Percentiles rank a stretch among this genome's conserved stretches.
phyloP scores from a whole-genome alignment of 2,888 invertebrate genomes.

The Coelopa pilipes region DNA sequence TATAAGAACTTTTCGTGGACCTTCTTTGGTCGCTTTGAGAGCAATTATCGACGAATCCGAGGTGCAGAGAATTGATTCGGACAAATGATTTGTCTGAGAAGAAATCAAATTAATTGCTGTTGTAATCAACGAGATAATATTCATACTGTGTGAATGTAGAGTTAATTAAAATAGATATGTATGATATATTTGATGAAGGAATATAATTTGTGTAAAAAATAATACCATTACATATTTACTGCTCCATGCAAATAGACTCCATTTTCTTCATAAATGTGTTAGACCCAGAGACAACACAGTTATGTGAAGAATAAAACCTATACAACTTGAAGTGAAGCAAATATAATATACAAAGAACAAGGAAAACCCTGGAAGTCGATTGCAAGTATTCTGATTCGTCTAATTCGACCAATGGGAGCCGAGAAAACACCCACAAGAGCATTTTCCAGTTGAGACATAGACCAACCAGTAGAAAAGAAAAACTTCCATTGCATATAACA shows the following conservation, averaged over 20 bases:
- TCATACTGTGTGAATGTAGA: no score
- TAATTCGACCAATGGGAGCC: slow-evolving; percentile 57
- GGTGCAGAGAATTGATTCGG: slow-evolving; percentile 70
- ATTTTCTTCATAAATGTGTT: slow-evolving; percentile 11
- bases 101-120: slow-evolving; percentile 27
- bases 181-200: no score
- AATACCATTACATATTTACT: slow-evolving; percentile 2
- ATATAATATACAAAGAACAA: slow-evolving; percentile 44
- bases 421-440: slow-evolving; percentile 53
- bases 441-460: slow-evolving; percentile 49
- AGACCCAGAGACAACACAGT: background rate
- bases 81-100: slow-evolving; percentile 70
- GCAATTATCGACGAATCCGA: slow-evolving; percentile 76
- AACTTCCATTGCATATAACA: slow-evolving; percentile 27
- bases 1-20: slow-evolving; percentile 72
- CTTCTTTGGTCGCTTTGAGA: slow-evolving; percentile 78
- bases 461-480: slow-evolving; percentile 33
- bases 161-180: no score
- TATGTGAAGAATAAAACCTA: slow-evolving; percentile 10
- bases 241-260: slow-evolving; percentile 24
- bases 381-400: slow-evolving; percentile 55
- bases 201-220: background rate
- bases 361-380: slow-evolving; percentile 35
- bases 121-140: no score
- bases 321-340: slow-evolving; percentile 15